These are phyloP conservation scores for Trissoscelio sp. DNA, from an alignment of 2,888 invertebrate species.

Conservation along the genomic window DNA sequence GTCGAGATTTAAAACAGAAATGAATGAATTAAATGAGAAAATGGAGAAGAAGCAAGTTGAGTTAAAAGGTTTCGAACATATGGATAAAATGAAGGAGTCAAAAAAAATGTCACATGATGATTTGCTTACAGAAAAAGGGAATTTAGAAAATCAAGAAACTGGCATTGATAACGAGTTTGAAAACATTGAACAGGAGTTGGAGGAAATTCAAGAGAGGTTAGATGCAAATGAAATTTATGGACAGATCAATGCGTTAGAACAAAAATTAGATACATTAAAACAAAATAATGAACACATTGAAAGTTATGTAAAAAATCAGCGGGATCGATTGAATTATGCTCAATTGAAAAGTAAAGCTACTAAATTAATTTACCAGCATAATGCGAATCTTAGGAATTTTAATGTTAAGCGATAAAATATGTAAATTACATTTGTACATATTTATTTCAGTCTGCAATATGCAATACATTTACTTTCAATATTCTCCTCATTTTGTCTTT, in stretches of 20 bases:
- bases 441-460: background rate
- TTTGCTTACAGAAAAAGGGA: constrained; percentile 84
- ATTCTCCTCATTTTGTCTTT: background rate
- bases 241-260: constrained; percentile 88
- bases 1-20: constrained; percentile 84
- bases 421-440: too few relatives aligned
- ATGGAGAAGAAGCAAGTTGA: constrained; percentile 88
- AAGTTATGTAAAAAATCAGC: constrained; percentile 88
- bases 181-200: constrained; percentile 84
- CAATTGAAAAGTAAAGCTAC: constrained; percentile 86
- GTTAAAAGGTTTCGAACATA: constrained; percentile 86
- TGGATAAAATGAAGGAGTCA: constrained; percentile 86
- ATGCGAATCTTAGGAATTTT: constrained; percentile 81
- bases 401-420: too few relatives aligned
- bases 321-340: constrained; percentile 88
- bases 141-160: constrained; percentile 84
- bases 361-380: constrained; percentile 85
- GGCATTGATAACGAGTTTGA: constrained; percentile 84
- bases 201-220: constrained; percentile 85
- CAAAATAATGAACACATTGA: constrained; percentile 88
- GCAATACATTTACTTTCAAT: background rate
- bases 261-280: constrained; percentile 88
- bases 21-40: constrained; percentile 88
- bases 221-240: constrained; percentile 89
- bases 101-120: constrained; percentile 85